Evolutionary conservation across 2,797 vertebrate genomes (phyloP).

Genomic region (Sebastes kiyomatsui): DNA sequence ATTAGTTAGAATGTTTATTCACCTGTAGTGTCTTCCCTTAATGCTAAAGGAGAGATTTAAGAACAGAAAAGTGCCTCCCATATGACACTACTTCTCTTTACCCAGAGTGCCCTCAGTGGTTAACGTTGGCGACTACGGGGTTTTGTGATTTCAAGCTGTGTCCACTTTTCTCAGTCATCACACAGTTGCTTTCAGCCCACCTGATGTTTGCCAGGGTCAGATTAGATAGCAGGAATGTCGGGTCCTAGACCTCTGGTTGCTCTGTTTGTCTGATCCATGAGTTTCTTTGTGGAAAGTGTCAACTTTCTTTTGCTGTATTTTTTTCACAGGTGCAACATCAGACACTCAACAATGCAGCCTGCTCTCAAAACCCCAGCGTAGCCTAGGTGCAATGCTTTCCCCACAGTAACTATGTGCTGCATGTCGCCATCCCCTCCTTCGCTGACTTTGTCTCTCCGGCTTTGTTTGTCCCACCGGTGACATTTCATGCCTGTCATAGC

Average conservation of each 20-base stretch:
- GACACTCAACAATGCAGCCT: background rate
- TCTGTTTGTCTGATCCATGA: conserved; percentile 2
- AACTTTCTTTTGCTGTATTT: background rate
- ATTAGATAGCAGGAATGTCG: conserved; percentile 22
- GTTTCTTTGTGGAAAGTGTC: background rate
- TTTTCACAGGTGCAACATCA: background rate
- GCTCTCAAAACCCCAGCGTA: background rate
- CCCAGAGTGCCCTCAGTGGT: background rate
- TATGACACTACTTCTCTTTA: background rate
- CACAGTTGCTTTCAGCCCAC: conserved; percentile 3
- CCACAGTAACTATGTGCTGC: background rate
- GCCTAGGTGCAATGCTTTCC: background rate
- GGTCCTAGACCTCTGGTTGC: conserved; percentile 4
- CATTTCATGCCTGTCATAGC: conserved; percentile 66
- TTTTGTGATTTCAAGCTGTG: conserved; percentile 34
- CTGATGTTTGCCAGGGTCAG: conserved; percentile 22
- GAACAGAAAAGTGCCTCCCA: background rate
- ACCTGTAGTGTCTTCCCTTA: too few relatives aligned
- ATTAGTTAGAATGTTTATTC: too few relatives aligned
- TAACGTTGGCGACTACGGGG: background rate
- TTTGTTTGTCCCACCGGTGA: conserved; percentile 59
- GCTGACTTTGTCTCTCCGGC: conserved; percentile 29
- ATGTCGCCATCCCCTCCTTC: background rate
- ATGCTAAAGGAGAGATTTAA: background rate
- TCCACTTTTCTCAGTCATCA: conserved; percentile 34